Evolutionary conservation across 2,797 vertebrate species (phyloP), one percentile per base, ranked within the genome.

Genomic region (Iguana delicatissima): DNA sequence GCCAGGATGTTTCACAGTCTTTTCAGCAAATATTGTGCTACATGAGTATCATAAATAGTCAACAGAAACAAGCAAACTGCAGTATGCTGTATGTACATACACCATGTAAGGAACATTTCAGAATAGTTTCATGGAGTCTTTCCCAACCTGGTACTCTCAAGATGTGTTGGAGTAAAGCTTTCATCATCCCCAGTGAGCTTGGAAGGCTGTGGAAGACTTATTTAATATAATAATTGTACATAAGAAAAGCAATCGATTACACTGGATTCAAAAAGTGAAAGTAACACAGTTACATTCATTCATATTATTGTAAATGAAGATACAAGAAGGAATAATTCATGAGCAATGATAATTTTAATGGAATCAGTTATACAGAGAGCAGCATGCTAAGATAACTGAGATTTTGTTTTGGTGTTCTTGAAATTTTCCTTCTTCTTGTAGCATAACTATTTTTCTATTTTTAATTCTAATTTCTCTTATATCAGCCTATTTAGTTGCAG

Each of bases 271-370:
- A 87, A 93, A 46, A 0, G 0, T 84, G 32, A 55, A 77, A 77
- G 46, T 55, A 76, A 74, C 50, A 81, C 42, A 52, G 85, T 74
- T 0, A 0, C 74, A 79, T 80, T 32, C 59, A 3, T 81, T 87
- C 82, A 93, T 84, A 91, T 93, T 87, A 90, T 88, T 94, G 72
- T 88, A 91, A 92, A 85, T 94, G 94, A 93, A 94, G 92, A 89
- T 87, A 50, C 85, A 83, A 5, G 76, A 83, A 89, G 94, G 89
- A 93, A 93, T 93, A 83, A 88, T 92, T 90, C 88, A 93, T 80
- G 69, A 94, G 67, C 93, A 92, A 93, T 59, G 88, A 87, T 93
- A 69, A 95, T 96, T 92, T 93, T 81, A 90, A 94, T 91, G 91
- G 80, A 89, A 92, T 84, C 92, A 96, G 95, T 95, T 95, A 94